Conservation (phyloP, 2,888 invertebrate genomes). For the Nephrotoma guestfalica region DNA sequence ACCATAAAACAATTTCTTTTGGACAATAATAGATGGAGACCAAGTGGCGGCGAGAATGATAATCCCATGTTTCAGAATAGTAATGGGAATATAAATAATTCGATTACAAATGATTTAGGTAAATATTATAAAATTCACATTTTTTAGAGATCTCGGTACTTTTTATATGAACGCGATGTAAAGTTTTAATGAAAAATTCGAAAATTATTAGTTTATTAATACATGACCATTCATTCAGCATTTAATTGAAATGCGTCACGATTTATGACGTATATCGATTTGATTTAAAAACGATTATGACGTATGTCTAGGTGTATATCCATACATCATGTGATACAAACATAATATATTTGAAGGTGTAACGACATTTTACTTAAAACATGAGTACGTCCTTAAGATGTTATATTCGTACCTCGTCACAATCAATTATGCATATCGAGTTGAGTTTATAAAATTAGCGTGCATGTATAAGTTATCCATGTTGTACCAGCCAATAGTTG, state of each 20-base stretch:
- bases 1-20: conserved; percentile 60
- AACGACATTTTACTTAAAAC: not conserved
- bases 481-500: too few species aligned
- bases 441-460: not conserved
- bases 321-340: not conserved
- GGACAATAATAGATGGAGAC: conserved; percentile 20
- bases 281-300: not conserved
- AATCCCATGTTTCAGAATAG: conserved; percentile 19
- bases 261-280: not conserved
- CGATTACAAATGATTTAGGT: not conserved
- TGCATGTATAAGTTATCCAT: too few species aligned
- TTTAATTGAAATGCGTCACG: too few species aligned
- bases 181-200: not conserved
- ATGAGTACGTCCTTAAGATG: not conserved
- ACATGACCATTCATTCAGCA: not conserved
- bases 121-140: not conserved
- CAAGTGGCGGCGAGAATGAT: conserved; percentile 18
- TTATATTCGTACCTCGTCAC: not conserved
- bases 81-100: conserved; percentile 6
- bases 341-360: not conserved
- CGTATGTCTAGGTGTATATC: not conserved
- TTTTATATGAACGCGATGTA: not conserved
- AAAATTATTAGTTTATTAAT: not conserved
- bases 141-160: not conserved
- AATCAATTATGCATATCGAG: not conserved